These are phyloP conservation scores for Rhinichthys osculus DNA, from an alignment of 2,797 vertebrate species.

Conservation along the genomic window DNA sequence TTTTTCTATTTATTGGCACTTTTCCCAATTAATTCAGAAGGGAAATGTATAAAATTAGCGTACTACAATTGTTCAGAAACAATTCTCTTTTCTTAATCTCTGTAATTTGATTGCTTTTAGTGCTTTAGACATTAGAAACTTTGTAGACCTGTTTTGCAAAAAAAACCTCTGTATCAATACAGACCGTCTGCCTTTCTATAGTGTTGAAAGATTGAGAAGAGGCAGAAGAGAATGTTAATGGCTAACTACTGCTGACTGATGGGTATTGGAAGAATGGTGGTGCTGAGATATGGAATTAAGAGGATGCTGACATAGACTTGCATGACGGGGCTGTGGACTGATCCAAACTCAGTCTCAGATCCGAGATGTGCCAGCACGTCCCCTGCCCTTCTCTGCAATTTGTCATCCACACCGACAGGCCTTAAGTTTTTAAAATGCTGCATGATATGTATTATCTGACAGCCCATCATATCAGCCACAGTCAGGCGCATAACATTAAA, in stretches of 20 bases:
- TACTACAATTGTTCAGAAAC: background rate
- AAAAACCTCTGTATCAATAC: background rate
- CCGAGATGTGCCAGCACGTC: conserved; percentile 45
- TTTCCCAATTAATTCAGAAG: background rate
- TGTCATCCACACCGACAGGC: conserved; percentile 63
- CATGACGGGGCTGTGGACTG: conserved; percentile 48
- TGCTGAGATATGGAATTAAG: conserved; percentile 56
- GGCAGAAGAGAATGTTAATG: conserved; percentile 47
- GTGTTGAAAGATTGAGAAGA: conserved; percentile 46
- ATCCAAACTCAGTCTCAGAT: conserved; percentile 47
- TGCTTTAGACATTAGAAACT: conserved; percentile 16
- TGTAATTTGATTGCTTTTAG: conserved; percentile 2
- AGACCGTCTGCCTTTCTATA: conserved; percentile 32
- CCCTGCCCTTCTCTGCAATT: conserved; percentile 63
- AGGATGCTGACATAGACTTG: conserved; percentile 56
- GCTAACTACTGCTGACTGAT: conserved; percentile 57
- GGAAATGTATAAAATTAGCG: background rate
- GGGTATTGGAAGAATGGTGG: conserved; percentile 46
- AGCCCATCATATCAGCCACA: conserved; percentile 57
- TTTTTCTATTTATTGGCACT: background rate
- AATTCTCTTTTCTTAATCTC: conserved; percentile 1
- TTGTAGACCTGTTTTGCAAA: conserved; percentile 1
- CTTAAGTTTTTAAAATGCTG: conserved; percentile 53
- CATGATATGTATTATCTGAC: conserved; percentile 58
- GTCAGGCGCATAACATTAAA: conserved; percentile 50